These are phyloP conservation scores for Linnaemya vulpina DNA, from an alignment of 2,888 invertebrate species.

Conservation along the genomic window DNA sequence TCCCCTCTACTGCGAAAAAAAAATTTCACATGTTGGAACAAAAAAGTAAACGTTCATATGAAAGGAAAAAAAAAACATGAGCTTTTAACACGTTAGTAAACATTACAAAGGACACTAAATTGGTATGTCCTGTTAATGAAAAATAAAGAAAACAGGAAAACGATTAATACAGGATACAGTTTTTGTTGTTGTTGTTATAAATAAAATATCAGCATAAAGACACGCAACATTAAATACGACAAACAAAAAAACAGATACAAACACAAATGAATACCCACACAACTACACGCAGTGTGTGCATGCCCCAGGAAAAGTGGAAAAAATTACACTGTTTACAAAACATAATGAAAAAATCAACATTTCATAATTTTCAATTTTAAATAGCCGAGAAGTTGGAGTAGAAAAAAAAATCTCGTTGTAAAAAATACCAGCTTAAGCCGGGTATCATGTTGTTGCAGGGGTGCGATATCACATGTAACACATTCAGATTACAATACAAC, in stretches of 20 bases:
- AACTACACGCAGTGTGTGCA: background rate
- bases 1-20: conserved; percentile 1
- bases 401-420: conserved; percentile 33
- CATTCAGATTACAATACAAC: conserved; percentile 74
- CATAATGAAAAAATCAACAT: conserved; percentile 67
- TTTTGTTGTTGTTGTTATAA: conserved; percentile 52
- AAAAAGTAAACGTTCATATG: background rate
- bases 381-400: conserved; percentile 20
- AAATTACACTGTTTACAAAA: conserved; percentile 46
- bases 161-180: conserved; percentile 60
- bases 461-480: conserved; percentile 74
- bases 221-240: conserved; percentile 64
- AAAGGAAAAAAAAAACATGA: conserved; percentile 75
- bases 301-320: conserved; percentile 36
- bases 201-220: conserved; percentile 67
- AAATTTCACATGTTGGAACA: conserved; percentile 15
- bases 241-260: conserved; percentile 2
- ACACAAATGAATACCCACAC: background rate
- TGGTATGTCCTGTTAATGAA: conserved; percentile 76
- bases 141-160: conserved; percentile 53
- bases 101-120: conserved; percentile 79
- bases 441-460: conserved; percentile 73
- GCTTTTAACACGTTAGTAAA: conserved; percentile 79
- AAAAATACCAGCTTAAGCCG: conserved; percentile 61
- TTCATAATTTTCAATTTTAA: conserved; percentile 64